These are phyloP conservation scores for Yoshiicerus persimilis DNA, from an alignment of 1,140 invertebrate species.

Conservation along the genomic window DNA sequence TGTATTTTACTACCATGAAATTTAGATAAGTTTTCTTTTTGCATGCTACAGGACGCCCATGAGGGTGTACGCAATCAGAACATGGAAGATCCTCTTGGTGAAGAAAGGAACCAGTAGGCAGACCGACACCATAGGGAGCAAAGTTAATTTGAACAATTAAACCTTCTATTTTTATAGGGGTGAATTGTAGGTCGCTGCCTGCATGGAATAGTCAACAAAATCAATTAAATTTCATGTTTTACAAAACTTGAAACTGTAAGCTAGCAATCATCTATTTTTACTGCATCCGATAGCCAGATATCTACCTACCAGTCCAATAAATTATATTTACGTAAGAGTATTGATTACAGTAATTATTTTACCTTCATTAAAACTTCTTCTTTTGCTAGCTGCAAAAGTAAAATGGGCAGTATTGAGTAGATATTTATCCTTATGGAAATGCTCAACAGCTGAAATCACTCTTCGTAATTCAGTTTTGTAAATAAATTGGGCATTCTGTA, in stretches of 20 bases:
- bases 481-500: not conserved
- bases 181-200: too few relatives aligned
- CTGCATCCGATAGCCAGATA: too few relatives aligned
- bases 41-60: not conserved
- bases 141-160: slow-evolving; percentile 14
- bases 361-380: not conserved
- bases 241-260: too few relatives aligned
- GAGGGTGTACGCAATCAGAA: not conserved
- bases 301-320: too few relatives aligned
- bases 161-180: slow-evolving; percentile 29
- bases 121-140: slow-evolving; percentile 6
- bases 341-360: too few relatives aligned
- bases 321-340: too few relatives aligned
- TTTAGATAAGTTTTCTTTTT: slow-evolving; percentile 28
- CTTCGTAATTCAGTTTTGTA: not conserved
- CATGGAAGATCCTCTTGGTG: not conserved
- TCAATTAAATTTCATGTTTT: too few relatives aligned
- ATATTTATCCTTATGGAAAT: not conserved
- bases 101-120: not conserved
- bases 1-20: not conserved
- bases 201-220: too few relatives aligned
- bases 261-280: too few relatives aligned
- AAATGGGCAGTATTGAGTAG: not conserved
- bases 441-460: not conserved
- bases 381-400: not conserved